Evolutionary conservation across 2,797 vertebrate species (phyloP), one percentile per base, ranked within the genome.

Genomic region (Naso thynnoides): DNA sequence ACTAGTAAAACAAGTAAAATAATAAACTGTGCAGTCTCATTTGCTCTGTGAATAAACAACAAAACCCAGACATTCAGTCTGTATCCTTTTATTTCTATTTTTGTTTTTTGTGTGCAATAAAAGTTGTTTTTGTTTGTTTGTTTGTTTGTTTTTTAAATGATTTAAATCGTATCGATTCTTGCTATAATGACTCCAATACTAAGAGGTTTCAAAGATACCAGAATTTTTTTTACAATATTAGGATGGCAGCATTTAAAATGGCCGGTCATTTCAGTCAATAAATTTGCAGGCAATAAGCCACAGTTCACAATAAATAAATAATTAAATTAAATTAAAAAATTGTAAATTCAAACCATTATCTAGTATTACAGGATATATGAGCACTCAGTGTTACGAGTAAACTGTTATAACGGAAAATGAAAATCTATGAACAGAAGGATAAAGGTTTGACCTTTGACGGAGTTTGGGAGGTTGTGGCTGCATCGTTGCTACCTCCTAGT

Each of bases 401-500:
- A 31, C 1, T 16, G 14, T n/a, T 31, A n/a, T n/a, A n/a, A n/a
- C 1, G 9, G n/a, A 24, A 42, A 42, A 21, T 24, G 1, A 52
- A n/a, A 5, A 19, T 8, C 15, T 39, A 23, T 38, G 29, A 42
- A 38, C 29, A 66, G 27, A 31, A 2, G 1, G 3, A 21, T 39
- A n/a, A 1, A 65, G 21, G 16, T 52, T 45, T 84, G 74, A 84
- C 73, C 45, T 74, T 80, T 89, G 71, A 14, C 64, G 61, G 44
- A 78, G 27, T 73, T 79, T n/a, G 15, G 27, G n/a, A 49, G 18
- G 6, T 14, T 18, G 16, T 42, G 21, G 2, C 6, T 52, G 13
- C 45, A 36, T 67, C 62, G 7, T 58, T 81, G 57, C 74, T 79
- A 8, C 82, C 79, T 8, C 64, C 83, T 86, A 33, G 60, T 79